phyloP scores from a whole-genome alignment of 2,113 vertebrate genomes.

The Chamaetylas fuelleborni region DNA sequence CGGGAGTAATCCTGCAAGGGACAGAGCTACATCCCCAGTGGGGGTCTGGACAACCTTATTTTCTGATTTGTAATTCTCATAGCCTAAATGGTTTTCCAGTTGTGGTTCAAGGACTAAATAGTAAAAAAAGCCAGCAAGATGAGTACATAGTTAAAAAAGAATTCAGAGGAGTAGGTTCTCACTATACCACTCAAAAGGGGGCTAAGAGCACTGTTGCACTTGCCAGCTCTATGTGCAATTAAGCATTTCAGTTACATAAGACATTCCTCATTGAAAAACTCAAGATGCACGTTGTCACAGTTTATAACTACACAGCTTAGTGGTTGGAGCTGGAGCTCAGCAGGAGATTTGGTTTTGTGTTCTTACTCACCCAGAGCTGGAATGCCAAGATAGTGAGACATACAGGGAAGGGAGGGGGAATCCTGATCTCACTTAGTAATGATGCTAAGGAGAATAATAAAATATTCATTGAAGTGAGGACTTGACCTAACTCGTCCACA shows the following conservation, averaged over 20 bases:
- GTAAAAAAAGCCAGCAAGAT: neutral
- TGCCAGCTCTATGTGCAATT: neutral
- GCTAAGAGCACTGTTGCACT: neutral
- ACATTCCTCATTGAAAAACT: neutral
- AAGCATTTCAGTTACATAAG: neutral
- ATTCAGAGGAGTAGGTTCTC: neutral
- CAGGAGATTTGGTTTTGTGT: neutral
- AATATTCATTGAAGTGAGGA: neutral
- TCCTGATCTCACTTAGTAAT: neutral
- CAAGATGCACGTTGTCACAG: accelerated
- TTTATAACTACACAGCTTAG: neutral
- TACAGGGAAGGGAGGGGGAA: neutral
- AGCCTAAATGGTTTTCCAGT: neutral
- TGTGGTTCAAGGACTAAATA: neutral
- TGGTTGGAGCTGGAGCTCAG: accelerated
- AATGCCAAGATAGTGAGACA: neutral
- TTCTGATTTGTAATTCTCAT: neutral
- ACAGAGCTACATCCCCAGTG: neutral
- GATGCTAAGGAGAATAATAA: neutral
- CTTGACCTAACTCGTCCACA: slow-evolving; percentile 16
- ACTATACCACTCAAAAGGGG: neutral
- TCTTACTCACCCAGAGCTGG: neutral
- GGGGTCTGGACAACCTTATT: neutral
- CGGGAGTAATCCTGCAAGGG: neutral
- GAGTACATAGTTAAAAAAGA: neutral